These are phyloP conservation scores for Balanococcus diminutus DNA, from an alignment of 2,888 invertebrate genomes.

Conservation along the genomic window DNA sequence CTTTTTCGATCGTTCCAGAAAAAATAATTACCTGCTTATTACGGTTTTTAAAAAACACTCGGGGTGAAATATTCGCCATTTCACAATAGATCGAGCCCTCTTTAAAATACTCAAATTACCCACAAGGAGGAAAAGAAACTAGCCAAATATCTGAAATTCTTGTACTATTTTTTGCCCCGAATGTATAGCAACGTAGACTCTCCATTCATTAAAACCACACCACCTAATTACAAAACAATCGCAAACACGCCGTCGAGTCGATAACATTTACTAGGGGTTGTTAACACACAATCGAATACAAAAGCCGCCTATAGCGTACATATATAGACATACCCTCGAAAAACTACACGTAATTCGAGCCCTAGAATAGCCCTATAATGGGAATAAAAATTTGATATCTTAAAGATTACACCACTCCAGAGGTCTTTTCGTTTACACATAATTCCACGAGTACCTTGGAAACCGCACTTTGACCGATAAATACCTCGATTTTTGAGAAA, in stretches of 20 bases:
- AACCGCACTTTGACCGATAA: background rate
- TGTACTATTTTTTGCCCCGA: background rate
- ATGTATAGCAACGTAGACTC: background rate
- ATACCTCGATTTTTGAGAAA: background rate
- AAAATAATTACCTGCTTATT: background rate
- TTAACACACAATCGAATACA: conserved; percentile 3
- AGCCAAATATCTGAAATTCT: background rate
- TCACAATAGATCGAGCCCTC: background rate
- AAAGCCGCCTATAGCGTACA: background rate
- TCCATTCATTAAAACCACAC: conserved; percentile 5
- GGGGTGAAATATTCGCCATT: background rate
- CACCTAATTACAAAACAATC: conserved; percentile 4
- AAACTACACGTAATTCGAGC: background rate
- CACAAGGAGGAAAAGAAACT: background rate
- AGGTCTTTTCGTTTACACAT: conserved; percentile 3
- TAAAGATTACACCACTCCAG: background rate
- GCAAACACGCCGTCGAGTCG: conserved; percentile 1
- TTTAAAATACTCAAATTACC: background rate
- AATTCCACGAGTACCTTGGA: background rate
- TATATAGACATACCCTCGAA: conserved; percentile 6
- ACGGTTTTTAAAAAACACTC: background rate
- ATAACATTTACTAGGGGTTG: background rate
- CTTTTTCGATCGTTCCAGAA: background rate
- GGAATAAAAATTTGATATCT: conserved; percentile 19
- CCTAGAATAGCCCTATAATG: background rate